Percentiles rank a stretch among this genome's conserved stretches.
Evolutionary conservation across 2,888 invertebrate genomes (phyloP).

Genomic region (Erannis defoliaria): DNA sequence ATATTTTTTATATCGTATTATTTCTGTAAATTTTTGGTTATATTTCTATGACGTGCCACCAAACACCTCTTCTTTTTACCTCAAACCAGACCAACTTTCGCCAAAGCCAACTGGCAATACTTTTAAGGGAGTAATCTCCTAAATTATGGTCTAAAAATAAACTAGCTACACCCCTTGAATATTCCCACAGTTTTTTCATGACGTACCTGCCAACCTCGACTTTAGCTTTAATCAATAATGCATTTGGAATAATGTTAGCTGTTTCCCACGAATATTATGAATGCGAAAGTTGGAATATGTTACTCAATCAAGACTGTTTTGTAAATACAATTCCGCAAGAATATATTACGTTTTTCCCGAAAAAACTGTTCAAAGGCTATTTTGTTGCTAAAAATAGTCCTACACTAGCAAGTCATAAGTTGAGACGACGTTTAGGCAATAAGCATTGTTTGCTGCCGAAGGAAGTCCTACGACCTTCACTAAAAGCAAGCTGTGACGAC

Average conservation of each 20-base stretch:
- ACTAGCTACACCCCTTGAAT: not conserved
- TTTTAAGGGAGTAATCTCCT: not conserved
- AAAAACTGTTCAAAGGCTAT: no score
- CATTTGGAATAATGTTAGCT: not conserved
- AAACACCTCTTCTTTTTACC: not conserved
- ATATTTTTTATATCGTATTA: no score
- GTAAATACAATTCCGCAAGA: no score
- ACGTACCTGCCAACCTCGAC: not conserved
- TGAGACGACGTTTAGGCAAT: no score
- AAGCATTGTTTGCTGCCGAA: no score
- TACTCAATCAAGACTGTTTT: not conserved
- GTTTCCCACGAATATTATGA: slow-evolving; percentile 7
- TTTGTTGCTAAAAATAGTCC: no score
- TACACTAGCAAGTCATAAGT: no score
- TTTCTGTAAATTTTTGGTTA: no score
- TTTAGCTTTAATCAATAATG: not conserved
- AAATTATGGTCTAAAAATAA: not conserved
- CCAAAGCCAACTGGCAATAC: not conserved
- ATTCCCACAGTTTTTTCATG: not conserved
- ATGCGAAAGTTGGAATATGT: slow-evolving; percentile 4
- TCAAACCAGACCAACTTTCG: not conserved
- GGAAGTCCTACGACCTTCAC: no score
- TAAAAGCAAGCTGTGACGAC: no score
- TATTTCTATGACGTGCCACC: no score
- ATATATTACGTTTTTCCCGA: no score